A percentile compares a stretch with the other conserved stretches of the same genome.
Conservation (phyloP, 2,888 invertebrate genomes). For the Lepeophtheirus nordmannii region DNA sequence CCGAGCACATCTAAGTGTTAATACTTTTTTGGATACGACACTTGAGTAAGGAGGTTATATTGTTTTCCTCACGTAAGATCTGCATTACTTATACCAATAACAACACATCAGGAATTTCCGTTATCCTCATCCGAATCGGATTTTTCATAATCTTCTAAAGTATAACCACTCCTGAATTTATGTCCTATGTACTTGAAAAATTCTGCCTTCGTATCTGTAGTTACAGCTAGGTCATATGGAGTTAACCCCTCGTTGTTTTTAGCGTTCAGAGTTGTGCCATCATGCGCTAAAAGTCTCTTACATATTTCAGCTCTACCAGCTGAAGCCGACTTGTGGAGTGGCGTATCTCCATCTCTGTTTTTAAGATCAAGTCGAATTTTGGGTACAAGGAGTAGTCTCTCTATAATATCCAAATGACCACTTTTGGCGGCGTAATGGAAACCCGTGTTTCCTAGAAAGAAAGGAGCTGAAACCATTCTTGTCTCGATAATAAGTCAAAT, state of each 20-base stretch:
- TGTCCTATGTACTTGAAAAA: not conserved
- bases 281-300: not conserved
- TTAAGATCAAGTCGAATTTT: not conserved
- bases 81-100: too few species aligned
- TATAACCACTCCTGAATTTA: conserved; percentile 3
- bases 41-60: too few species aligned
- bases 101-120: not conserved
- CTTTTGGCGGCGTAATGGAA: conserved; percentile 21
- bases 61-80: not conserved
- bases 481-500: not conserved
- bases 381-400: conserved; percentile 3
- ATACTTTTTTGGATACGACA: too few species aligned
- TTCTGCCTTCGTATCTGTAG: not conserved
- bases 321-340: conserved; percentile 6
- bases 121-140: not conserved
- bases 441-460: conserved; percentile 4
- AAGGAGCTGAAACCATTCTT: not conserved
- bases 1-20: too few species aligned
- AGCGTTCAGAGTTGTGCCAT: not conserved
- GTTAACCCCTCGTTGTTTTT: not conserved
- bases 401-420: conserved; percentile 16
- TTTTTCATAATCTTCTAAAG: not conserved
- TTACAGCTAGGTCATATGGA: not conserved
- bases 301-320: not conserved
- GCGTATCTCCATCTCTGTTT: conserved; percentile 15